phyloP scores from a whole-genome alignment of 2,113 vertebrate genomes.

The Cathartes aura region DNA sequence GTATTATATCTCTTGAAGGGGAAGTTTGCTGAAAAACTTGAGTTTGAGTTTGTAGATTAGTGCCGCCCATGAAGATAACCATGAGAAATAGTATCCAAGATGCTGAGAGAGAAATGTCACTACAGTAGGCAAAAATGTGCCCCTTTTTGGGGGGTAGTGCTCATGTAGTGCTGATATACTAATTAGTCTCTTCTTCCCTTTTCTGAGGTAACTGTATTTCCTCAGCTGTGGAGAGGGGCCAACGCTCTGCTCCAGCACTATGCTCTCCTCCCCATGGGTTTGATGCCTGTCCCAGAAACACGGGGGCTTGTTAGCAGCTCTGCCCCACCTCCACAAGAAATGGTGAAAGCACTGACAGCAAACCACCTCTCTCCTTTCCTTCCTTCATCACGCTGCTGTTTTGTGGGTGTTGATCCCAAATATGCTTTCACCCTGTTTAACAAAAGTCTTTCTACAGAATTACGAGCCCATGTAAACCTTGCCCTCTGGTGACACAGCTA shows the following conservation, averaged over 20 bases:
- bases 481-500: not conserved
- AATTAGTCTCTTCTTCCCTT: not conserved
- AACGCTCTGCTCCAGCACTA: fast-evolving
- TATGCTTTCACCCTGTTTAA: not conserved
- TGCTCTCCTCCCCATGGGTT: not conserved
- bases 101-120: not conserved
- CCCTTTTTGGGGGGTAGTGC: not conserved
- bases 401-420: not conserved
- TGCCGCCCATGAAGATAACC: not conserved
- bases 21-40: not conserved
- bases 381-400: not conserved
- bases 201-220: not conserved
- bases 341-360: not conserved
- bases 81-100: not conserved
- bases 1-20: not conserved
- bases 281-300: not conserved
- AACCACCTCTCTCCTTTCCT: not conserved
- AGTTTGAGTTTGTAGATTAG: not conserved
- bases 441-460: not conserved
- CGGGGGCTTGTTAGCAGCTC: fast-evolving
- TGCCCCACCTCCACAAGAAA: fast-evolving
- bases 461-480: fast-evolving
- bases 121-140: not conserved
- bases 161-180: not conserved
- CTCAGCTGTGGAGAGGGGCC: not conserved